phyloP scores from a whole-genome alignment of 1,140 invertebrate species.

The Tetraneura akinire region DNA sequence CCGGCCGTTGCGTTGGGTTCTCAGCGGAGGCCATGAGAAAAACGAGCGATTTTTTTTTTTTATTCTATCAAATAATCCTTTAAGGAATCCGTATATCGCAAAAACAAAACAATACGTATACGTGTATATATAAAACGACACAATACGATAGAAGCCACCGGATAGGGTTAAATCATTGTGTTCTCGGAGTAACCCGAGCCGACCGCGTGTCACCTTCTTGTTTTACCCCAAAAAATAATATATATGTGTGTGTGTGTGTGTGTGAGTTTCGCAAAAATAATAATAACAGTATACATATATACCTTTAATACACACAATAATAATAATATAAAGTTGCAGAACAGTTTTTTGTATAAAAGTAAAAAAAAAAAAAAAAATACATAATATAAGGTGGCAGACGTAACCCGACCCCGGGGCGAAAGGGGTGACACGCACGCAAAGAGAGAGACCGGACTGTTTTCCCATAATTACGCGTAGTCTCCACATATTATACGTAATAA shows the following conservation, averaged over 20 bases:
- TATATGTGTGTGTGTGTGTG: conserved; percentile 4
- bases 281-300: too few species aligned
- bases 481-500: neutral
- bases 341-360: conserved; percentile 39
- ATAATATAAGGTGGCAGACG: conserved; percentile 40
- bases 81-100: conserved; percentile 47
- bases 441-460: conserved; percentile 39
- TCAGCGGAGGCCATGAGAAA: conserved; percentile 42
- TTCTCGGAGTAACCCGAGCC: conserved; percentile 41
- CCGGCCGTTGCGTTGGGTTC: neutral
- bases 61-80: conserved; percentile 1
- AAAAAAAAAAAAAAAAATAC: neutral
- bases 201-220: conserved; percentile 48
- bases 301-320: neutral
- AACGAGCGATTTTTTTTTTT: conserved; percentile 37
- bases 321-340: conserved; percentile 43
- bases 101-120: conserved; percentile 42
- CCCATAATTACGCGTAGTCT: conserved; percentile 43
- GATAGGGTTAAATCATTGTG: conserved; percentile 52
- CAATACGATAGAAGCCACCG: conserved; percentile 46
- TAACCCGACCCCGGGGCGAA: conserved; percentile 48
- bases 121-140: too few species aligned
- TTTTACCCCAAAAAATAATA: conserved; percentile 29
- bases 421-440: conserved; percentile 44
- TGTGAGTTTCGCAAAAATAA: conserved; percentile 21